Conservation (phyloP, 30 jellyfish, hydroid and myxozoan species). For the Aurelia aurita complex sp. Pacific region DNA sequence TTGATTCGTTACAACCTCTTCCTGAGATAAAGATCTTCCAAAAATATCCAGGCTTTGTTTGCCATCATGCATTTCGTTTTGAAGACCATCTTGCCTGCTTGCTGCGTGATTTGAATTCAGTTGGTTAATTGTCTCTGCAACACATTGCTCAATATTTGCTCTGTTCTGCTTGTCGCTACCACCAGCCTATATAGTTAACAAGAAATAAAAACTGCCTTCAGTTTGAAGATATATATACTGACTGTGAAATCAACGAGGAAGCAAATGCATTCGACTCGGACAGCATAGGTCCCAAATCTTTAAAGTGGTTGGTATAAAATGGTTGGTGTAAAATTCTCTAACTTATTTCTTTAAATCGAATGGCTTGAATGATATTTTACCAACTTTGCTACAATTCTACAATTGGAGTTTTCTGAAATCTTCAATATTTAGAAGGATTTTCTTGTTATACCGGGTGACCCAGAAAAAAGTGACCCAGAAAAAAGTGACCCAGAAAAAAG, state of each 20-base stretch:
- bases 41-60: constrained; percentile 2
- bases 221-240: not conserved
- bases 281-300: too few relatives aligned
- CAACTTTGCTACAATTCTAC: too few relatives aligned
- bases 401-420: too few relatives aligned
- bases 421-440: too few relatives aligned
- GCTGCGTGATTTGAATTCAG: constrained; percentile 9
- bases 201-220: not conserved
- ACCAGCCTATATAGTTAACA: constrained; percentile 22
- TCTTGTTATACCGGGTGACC: too few relatives aligned
- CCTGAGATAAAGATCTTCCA: constrained; percentile 68
- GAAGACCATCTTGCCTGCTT: not conserved
- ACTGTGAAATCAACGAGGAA: not conserved
- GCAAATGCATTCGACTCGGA: too few relatives aligned
- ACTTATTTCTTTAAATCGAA: too few relatives aligned
- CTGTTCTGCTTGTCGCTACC: constrained; percentile 2
- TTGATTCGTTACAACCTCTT: constrained; percentile 41
- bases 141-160: constrained; percentile 26
- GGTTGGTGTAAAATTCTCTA: too few relatives aligned
- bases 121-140: constrained; percentile 24
- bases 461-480: too few relatives aligned
- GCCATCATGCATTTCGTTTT: not conserved
- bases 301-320: too few relatives aligned
- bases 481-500: too few relatives aligned
- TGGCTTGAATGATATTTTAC: too few relatives aligned